These are phyloP conservation scores for Brachyalestes nurse DNA, from an alignment of 2,797 vertebrate species.

Conservation along the genomic window DNA sequence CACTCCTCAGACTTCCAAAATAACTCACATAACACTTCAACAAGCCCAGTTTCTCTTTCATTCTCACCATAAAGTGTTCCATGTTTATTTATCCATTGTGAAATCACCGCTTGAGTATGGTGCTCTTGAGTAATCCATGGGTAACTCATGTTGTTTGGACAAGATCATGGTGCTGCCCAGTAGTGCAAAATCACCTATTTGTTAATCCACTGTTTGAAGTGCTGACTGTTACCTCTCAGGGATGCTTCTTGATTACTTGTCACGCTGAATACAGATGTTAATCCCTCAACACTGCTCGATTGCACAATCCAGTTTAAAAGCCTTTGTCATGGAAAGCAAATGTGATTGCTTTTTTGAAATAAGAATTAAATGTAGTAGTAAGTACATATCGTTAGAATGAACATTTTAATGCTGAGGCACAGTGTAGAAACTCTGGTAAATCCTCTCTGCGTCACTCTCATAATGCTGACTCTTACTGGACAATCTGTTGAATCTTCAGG, in stretches of 20 bases:
- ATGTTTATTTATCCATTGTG: slow-evolving; percentile 45
- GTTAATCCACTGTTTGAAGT: slow-evolving; percentile 8
- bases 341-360: not conserved
- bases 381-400: no score
- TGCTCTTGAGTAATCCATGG: slow-evolving; percentile 33
- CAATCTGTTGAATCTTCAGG: no score
- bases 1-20: slow-evolving; percentile 27
- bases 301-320: not conserved
- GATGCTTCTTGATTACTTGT: slow-evolving; percentile 20
- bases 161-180: slow-evolving; percentile 1
- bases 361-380: not conserved
- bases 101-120: slow-evolving; percentile 5
- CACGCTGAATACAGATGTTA: not conserved
- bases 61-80: slow-evolving; percentile 23
- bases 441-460: no score
- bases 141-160: slow-evolving; percentile 30
- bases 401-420: no score
- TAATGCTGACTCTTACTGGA: no score
- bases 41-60: slow-evolving; percentile 45
- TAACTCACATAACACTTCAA: slow-evolving; percentile 36
- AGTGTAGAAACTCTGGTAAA: no score
- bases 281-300: not conserved
- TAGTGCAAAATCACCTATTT: slow-evolving; percentile 25
- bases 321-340: not conserved
- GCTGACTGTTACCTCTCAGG: not conserved